Conservation (phyloP, 2,113 vertebrate genomes). For the Pterophyllum scalare region DNA sequence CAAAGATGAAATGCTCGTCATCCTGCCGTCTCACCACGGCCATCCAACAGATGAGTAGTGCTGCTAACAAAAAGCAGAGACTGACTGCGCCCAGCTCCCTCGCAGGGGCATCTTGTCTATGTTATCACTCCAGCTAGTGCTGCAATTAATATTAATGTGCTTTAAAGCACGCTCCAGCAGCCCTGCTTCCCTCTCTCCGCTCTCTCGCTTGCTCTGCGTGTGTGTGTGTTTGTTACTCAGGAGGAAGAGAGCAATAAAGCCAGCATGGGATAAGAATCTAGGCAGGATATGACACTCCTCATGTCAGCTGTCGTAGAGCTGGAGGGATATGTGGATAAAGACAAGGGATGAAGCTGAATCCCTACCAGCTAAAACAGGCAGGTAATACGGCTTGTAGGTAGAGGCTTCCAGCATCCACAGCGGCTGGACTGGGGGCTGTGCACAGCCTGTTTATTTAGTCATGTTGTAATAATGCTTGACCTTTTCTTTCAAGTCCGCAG, state of each 20-base stretch:
- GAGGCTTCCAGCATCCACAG: slow-evolving; percentile 25
- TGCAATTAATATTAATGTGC: slow-evolving; percentile 84
- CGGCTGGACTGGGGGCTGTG: slow-evolving; percentile 15
- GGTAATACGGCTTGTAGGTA: slow-evolving; percentile 40
- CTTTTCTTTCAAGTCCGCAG: slow-evolving; percentile 75
- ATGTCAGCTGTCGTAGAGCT: slow-evolving; percentile 77
- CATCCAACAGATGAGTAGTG: slow-evolving; percentile 55
- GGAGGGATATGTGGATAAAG: slow-evolving; percentile 75
- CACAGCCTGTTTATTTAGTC: slow-evolving; percentile 76
- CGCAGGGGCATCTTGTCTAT: slow-evolving; percentile 71
- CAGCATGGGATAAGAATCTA: slow-evolving; percentile 75
- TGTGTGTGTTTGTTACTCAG: slow-evolving; percentile 57
- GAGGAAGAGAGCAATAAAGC: slow-evolving; percentile 77
- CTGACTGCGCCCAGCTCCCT: slow-evolving; percentile 62
- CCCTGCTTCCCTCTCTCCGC: slow-evolving; percentile 53
- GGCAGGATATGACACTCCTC: slow-evolving; percentile 83
- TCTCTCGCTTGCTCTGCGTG: slow-evolving; percentile 16
- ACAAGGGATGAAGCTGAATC: slow-evolving; percentile 67
- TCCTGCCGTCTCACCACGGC: slow-evolving; percentile 48
- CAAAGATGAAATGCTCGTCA: slow-evolving; percentile 67
- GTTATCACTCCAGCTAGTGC: slow-evolving; percentile 76
- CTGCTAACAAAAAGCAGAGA: slow-evolving; percentile 63
- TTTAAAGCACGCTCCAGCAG: slow-evolving; percentile 77
- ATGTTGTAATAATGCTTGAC: slow-evolving; percentile 81
- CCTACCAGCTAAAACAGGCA: slow-evolving; percentile 41